Evolutionary conservation across 2,888 invertebrate species (phyloP).

Genomic region (Papilio elwesi): DNA sequence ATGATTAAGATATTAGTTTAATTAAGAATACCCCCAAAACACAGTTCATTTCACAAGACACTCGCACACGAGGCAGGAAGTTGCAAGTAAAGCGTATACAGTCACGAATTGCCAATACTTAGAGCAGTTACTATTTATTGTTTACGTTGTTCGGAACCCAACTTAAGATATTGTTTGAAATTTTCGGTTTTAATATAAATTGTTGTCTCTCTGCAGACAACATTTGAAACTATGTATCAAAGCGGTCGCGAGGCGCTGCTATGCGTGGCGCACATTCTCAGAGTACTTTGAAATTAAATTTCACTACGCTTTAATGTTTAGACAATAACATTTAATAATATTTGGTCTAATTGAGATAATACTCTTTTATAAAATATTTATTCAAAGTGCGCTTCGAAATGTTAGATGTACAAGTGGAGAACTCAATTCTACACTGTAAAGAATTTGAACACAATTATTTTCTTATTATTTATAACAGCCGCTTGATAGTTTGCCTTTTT

Average conservation of each 20-base stretch:
- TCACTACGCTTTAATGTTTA: background rate
- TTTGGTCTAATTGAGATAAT: background rate
- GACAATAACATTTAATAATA: background rate
- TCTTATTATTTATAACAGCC: background rate
- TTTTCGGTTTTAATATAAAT: constrained; percentile 29
- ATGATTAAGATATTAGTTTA: too few relatives aligned
- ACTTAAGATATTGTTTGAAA: constrained; percentile 6
- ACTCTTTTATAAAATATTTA: too few relatives aligned
- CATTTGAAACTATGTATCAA: constrained; percentile 27
- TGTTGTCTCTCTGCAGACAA: constrained; percentile 3
- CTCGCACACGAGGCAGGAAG: too few relatives aligned
- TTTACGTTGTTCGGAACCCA: background rate
- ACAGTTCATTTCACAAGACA: too few relatives aligned
- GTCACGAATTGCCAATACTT: background rate
- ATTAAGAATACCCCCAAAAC: too few relatives aligned
- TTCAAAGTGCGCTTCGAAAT: too few relatives aligned
- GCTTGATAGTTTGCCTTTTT: background rate
- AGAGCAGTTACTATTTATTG: background rate
- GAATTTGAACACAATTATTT: too few relatives aligned
- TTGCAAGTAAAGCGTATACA: background rate
- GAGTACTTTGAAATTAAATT: constrained; percentile 21
- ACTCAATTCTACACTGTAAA: too few relatives aligned
- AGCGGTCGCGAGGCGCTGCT: background rate
- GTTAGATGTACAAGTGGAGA: too few relatives aligned
- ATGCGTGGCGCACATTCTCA: constrained; percentile 16